Evolutionary conservation across 2,113 vertebrate genomes (phyloP), one percentile per base, ranked within the genome.

Genomic region (Pteronura brasiliensis): DNA sequence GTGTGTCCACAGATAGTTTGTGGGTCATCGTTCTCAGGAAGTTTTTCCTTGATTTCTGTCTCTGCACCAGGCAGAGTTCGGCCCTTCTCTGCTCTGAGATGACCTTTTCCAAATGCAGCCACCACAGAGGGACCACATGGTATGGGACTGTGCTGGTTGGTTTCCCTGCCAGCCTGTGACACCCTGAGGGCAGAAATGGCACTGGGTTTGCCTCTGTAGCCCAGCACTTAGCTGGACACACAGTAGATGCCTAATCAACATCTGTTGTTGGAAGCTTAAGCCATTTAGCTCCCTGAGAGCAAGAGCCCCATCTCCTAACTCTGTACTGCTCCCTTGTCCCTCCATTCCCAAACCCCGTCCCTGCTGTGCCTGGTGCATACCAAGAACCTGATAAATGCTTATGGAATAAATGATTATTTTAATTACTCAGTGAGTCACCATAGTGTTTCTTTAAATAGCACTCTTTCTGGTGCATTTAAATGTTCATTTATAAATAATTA

Each of bases 401-500:
- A 96, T 88, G 93, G 95, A 97, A 96, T 96, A 97, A 97, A 96
- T 95, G 97, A 98, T 97, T 97, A 96, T 98, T 98, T 97, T 98
- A 96, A 97, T 98, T 98, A 97, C 95, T 96, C 94, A 61, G 20
- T 47, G 92, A 97, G 52, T 95, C 97, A 96, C 97, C 95, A 79
- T 90, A 95, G 97, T 88, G 67, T 96, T 95, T 94, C 97, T 96
- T 96, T 95, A 98, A 93, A 96, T 90, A 96, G 93, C 90, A 93
- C 65, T 90, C 92, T 90, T 92, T 97, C 96, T 92, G 76, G 93
- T 65, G 44, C 94, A 96, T 96, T 97, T 97, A 97, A 96, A 90
- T 80, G 92, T 97, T 98, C 96, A 95, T 94, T 97, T 97, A 94
- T 97, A 97, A 97, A 98, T 97, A 98, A 98, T 98, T 97, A 97